Evolutionary conservation across 2,888 invertebrate species (phyloP), one percentile per base, ranked within the genome.

Genomic region (Diarsia dahlii): DNA sequence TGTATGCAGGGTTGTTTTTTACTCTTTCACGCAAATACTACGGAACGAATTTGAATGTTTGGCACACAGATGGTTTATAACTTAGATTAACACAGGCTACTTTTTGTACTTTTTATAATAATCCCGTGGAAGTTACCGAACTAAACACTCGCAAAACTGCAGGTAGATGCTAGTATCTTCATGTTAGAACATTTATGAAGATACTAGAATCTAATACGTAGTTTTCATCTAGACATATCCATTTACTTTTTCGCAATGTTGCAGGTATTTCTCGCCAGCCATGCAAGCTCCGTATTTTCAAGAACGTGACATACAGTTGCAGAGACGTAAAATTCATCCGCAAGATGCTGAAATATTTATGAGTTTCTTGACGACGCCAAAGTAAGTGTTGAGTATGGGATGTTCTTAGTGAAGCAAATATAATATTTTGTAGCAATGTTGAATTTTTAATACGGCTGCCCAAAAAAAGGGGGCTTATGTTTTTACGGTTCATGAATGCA

Each of bases 261-360:
- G 71, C 75, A 94, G 94, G 72, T 91, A 90, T 81, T 83, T 81
- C 52, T 83, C 88, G 48, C 85, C 86, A 48, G 65, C 84, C 5
- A 70, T 84, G 46, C 76, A 86, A 12, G 72, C 88, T 66, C 68
- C 89, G 1, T 91, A 90, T 74, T 69, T 88, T 69, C 91, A 93
- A 78, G 88, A 85, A 73, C 93, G 91, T 56, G 91, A 91, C 46
- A 79, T 82, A 0, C 91, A 93, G 62, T 63, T 84, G 28, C 86
- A 84, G 46, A 89, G 86, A 65, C 89, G 84, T 58, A 91, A 90
- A 85, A 87, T 90, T 20, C 96, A 96, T 85, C 95, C 94, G 3
- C 96, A 96, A 91, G 96, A 96, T 71, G 85, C 93, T 56, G 94
- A 93, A 74, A 95, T 96, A 82, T 87, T 93, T 39, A 92, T 92